Evolutionary conservation across 2,888 invertebrate species (phyloP), one percentile per base, ranked within the genome.

Genomic region (Dryomyza anilis): DNA sequence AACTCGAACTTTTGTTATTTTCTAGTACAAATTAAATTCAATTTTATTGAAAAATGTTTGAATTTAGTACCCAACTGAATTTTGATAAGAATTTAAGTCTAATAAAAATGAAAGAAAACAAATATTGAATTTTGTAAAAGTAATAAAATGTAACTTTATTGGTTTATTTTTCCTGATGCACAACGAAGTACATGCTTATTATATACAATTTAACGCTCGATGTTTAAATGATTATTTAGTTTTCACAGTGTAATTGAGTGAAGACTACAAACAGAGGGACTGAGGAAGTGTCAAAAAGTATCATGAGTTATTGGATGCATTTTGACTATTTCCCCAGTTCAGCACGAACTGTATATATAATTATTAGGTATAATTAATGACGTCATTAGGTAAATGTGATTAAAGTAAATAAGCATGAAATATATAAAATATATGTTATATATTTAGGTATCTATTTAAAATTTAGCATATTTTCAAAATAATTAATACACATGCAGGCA

Each of bases 91-190:
- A n/a, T n/a, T n/a, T n/a, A n/a, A n/a, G n/a, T n/a, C n/a, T n/a
- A n/a, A n/a, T n/a, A 16, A 43, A 43, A 25, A 50, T 16, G 12
- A 23, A 50, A 50, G 25, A 3, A 33, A 55, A n/a, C 16, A 5
- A 16, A 3, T 29, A 12, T 3, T 16, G 12, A 21, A 36, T 46
- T 63, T 64, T 58, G 61, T 58, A 57, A 67, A 63, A 66, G 53
- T 52, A 66, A 66, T 61, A 61, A 63, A 61, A 66, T 30, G 45
- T 16, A 57, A 64, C 64, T 68, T 70, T 70, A 70, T 70, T 70
- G 68, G 64, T 67, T 70, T 61, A 64, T 65, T 67, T 65, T 68
- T 66, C 70, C 70, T 70, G 70, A 70, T 66, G 68, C 64, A 70
- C 67, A 67, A 62, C 43, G 21, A 67, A 66, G 59, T 57, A 66